These are phyloP conservation scores for Phymastichus coffea DNA, from an alignment of 1,140 invertebrate species.

Conservation along the genomic window DNA sequence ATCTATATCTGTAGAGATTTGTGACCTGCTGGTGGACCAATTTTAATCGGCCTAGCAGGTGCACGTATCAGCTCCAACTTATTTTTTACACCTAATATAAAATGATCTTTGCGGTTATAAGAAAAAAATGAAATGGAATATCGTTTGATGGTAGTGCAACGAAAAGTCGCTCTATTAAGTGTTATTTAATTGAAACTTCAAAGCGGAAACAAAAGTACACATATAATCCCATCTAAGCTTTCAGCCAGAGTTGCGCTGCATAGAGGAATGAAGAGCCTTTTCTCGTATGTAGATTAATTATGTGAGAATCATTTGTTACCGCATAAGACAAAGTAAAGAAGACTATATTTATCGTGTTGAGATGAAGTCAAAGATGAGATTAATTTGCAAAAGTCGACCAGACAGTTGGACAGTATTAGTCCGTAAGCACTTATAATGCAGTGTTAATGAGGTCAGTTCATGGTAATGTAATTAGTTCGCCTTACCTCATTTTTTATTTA, in stretches of 20 bases:
- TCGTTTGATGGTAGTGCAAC: constrained; percentile 9
- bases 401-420: constrained; percentile 27
- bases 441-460: constrained; percentile 23
- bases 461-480: constrained; percentile 21
- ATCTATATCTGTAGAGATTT: constrained; percentile 85
- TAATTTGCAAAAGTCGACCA: constrained; percentile 20
- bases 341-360: constrained; percentile 9
- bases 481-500: constrained; percentile 25
- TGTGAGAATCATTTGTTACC: constrained; percentile 27
- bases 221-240: constrained; percentile 25
- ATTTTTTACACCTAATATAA: constrained; percentile 25
- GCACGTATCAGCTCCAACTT: constrained; percentile 14
- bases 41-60: constrained; percentile 62
- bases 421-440: constrained; percentile 9
- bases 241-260: constrained; percentile 19
- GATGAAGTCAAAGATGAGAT: constrained; percentile 22
- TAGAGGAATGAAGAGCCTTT: constrained; percentile 1
- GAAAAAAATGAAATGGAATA: neutral
- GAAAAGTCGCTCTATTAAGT: too few species aligned
- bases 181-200: too few species aligned
- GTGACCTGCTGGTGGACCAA: constrained; percentile 85
- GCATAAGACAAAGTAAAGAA: constrained; percentile 23
- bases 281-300: constrained; percentile 26
- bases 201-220: too few species aligned
- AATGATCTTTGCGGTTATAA: constrained; percentile 6